phyloP scores from a whole-genome alignment of 2,888 invertebrate species.

The Nemotelus nigrinus region DNA sequence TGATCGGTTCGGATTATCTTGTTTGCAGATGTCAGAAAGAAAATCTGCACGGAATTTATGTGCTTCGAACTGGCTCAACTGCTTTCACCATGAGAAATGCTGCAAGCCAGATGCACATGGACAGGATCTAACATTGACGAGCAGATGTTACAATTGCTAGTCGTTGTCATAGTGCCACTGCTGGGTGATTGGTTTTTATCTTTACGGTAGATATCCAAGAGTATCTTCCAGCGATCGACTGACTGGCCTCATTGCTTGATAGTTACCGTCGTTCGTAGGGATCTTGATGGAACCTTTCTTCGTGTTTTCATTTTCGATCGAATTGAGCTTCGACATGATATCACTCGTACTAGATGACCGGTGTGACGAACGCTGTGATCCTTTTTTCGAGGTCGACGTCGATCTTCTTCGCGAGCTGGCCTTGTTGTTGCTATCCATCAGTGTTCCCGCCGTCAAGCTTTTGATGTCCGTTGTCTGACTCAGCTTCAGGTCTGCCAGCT shows the following conservation, averaged over 20 bases:
- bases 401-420: conserved; percentile 38
- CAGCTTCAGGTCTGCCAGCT: conserved; percentile 81
- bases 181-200: neutral
- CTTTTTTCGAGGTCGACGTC: conserved; percentile 30
- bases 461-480: conserved; percentile 77
- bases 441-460: conserved; percentile 59
- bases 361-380: conserved; percentile 50
- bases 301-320: conserved; percentile 56
- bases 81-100: conserved; percentile 29
- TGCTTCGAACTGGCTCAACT: conserved; percentile 5
- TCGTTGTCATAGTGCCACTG: neutral
- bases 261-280: conserved; percentile 56
- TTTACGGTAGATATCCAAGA: conserved; percentile 65
- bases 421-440: conserved; percentile 8
- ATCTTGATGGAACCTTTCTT: conserved; percentile 30
- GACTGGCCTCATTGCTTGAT: conserved; percentile 63
- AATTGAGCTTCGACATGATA: conserved; percentile 59
- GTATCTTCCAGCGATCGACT: conserved; percentile 66
- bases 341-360: conserved; percentile 61
- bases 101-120: neutral
- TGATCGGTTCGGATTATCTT: neutral
- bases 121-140: neutral
- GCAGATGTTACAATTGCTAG: too few relatives aligned
- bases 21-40: neutral
- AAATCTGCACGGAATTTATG: neutral